Evolutionary conservation across 1,140 invertebrate species (phyloP).

Genomic region (Drosophila nigrodunni): DNA sequence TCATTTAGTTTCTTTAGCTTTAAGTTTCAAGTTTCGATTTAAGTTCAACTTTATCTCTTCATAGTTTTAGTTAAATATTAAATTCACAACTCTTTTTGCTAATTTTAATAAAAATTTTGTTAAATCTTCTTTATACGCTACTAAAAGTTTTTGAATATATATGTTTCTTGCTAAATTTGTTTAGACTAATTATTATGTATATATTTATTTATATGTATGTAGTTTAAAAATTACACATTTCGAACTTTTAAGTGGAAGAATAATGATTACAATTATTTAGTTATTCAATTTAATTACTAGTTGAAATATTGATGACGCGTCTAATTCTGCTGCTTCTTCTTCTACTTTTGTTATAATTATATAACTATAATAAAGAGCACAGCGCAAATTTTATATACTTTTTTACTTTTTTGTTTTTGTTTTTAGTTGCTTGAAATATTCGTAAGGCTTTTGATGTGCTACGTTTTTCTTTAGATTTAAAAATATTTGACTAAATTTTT

Average conservation of each 20-base stretch:
- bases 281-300: slow-evolving; percentile 31
- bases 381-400: slow-evolving; percentile 69
- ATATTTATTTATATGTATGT: slow-evolving; percentile 45
- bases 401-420: slow-evolving; percentile 33
- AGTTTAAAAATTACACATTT: slow-evolving; percentile 74
- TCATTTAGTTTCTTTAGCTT: slow-evolving; percentile 33
- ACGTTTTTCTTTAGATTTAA: slow-evolving; percentile 55
- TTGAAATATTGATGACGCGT: slow-evolving; percentile 51
- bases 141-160: slow-evolving; percentile 58
- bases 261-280: slow-evolving; percentile 75
- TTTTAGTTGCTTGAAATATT: slow-evolving; percentile 45
- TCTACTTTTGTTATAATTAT: slow-evolving; percentile 17
- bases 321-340: slow-evolving; percentile 14
- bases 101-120: slow-evolving; percentile 61
- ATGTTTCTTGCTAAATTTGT: slow-evolving; percentile 45
- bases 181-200: slow-evolving; percentile 32
- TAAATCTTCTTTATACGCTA: slow-evolving; percentile 48
- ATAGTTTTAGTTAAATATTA: slow-evolving; percentile 43
- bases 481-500: slow-evolving; percentile 43
- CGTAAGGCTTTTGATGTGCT: slow-evolving; percentile 69
- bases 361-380: slow-evolving; percentile 72
- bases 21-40: slow-evolving; percentile 27
- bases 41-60: slow-evolving; percentile 7
- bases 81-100: slow-evolving; percentile 74
- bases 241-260: slow-evolving; percentile 77